Evolutionary conservation across 2,113 vertebrate species (phyloP).

Genomic region (Microtus oregoni): DNA sequence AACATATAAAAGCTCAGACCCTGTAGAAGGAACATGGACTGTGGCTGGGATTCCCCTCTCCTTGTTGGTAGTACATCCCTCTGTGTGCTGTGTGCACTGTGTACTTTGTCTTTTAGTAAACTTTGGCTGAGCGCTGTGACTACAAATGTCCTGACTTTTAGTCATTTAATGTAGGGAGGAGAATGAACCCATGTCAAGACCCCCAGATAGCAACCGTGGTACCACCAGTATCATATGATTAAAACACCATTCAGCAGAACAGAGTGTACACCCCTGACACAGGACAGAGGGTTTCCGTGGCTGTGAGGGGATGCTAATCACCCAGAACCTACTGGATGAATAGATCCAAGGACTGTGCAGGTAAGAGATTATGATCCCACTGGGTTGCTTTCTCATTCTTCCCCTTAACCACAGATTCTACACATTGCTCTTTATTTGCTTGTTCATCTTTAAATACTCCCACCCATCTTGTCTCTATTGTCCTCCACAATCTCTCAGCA

Average conservation of each 20-base stretch:
- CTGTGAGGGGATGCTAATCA: not conserved
- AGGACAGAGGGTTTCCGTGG: not conserved
- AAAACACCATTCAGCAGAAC: not conserved
- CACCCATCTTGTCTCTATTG: not conserved
- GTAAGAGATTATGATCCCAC: not conserved
- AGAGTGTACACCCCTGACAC: not conserved
- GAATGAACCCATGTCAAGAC: not conserved
- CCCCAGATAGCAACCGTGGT: not conserved
- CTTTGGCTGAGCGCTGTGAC: not conserved
- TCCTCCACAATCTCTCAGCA: not conserved
- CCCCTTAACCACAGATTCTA: not conserved
- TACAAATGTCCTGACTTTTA: not conserved
- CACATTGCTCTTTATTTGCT: not conserved
- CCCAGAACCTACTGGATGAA: not conserved
- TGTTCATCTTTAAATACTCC: not conserved
- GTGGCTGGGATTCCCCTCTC: not conserved
- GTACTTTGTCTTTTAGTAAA: not conserved
- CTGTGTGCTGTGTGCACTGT: too few species aligned
- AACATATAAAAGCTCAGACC: not conserved
- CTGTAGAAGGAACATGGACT: too few species aligned
- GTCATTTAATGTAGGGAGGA: not conserved
- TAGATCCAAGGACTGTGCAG: not conserved
- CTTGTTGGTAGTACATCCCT: not conserved
- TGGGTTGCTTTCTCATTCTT: fast-evolving
- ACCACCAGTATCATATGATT: not conserved